Percentiles rank a stretch among this genome's conserved stretches.
Evolutionary conservation across 2,797 vertebrate genomes (phyloP).

Genomic region (Coluber constrictor): DNA sequence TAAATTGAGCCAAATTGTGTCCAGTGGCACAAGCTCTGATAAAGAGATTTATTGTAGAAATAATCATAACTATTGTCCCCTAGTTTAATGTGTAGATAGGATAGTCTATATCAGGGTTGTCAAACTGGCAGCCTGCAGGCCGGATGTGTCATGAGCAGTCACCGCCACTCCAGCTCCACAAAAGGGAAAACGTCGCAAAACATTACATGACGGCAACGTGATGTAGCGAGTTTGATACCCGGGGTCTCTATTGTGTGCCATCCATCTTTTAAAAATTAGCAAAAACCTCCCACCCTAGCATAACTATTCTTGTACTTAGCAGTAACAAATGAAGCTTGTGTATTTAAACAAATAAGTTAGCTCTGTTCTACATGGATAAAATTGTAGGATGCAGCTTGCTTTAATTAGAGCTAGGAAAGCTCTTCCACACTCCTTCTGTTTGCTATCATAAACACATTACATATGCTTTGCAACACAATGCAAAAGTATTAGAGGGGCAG

Average conservation of each 20-base stretch:
- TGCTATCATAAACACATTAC: conserved; percentile 59
- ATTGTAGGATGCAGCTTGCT: conserved; percentile 60
- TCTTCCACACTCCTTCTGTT: conserved; percentile 60
- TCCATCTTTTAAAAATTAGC: conserved; percentile 50
- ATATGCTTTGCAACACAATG: conserved; percentile 48
- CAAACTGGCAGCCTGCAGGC: too few species aligned
- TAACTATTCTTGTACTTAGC: conserved; percentile 61
- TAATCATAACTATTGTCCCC: neutral
- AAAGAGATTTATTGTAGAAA: neutral
- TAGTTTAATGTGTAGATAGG: neutral
- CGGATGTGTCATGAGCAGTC: too few species aligned
- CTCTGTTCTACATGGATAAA: conserved; percentile 59
- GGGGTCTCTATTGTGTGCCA: conserved; percentile 37
- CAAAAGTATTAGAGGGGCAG: conserved; percentile 46
- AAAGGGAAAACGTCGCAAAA: too few species aligned
- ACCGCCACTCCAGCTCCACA: too few species aligned
- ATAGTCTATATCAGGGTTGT: neutral
- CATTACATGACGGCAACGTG: too few species aligned
- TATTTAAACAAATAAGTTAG: conserved; percentile 57
- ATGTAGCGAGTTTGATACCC: too few species aligned
- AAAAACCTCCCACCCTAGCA: conserved; percentile 56
- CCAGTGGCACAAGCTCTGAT: neutral
- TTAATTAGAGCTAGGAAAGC: conserved; percentile 65
- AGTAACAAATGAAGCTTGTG: conserved; percentile 52
- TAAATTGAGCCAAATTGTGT: neutral